Conservation (phyloP, 2,113 vertebrate genomes). For the Cinclus mexicanus region DNA sequence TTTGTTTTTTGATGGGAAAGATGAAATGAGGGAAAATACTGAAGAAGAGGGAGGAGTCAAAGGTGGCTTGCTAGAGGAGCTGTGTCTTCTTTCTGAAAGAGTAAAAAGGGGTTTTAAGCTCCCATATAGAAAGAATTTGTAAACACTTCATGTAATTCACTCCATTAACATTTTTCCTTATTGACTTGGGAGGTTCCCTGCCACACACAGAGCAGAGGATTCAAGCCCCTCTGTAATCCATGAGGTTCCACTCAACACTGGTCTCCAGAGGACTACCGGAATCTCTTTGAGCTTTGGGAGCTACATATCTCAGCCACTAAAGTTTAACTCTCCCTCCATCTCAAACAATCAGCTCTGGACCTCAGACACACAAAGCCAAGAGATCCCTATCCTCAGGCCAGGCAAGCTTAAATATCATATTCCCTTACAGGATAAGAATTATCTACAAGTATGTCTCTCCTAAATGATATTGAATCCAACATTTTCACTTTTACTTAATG, state of each 20-base stretch:
- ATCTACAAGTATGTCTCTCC: background rate
- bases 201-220: background rate
- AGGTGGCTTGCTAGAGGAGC: conserved; percentile 86
- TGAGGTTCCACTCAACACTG: background rate
- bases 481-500: background rate
- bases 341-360: background rate
- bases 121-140: background rate
- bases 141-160: background rate
- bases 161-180: background rate
- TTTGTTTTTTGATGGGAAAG: conserved; percentile 84
- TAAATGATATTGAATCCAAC: background rate
- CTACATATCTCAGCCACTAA: background rate
- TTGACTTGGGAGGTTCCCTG: background rate
- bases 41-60: conserved; percentile 79
- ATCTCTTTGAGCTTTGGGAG: background rate
- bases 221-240: background rate
- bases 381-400: background rate
- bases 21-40: conserved; percentile 81
- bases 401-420: background rate
- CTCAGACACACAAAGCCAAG: background rate
- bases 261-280: rapidly evolving
- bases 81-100: conserved; percentile 94
- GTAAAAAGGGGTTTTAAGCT: background rate
- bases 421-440: background rate
- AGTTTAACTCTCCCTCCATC: background rate